A percentile compares a stretch with the other conserved stretches of the same genome.
phyloP scores from a whole-genome alignment of 2,113 vertebrate genomes.

The Proterorhinus semilunaris region DNA sequence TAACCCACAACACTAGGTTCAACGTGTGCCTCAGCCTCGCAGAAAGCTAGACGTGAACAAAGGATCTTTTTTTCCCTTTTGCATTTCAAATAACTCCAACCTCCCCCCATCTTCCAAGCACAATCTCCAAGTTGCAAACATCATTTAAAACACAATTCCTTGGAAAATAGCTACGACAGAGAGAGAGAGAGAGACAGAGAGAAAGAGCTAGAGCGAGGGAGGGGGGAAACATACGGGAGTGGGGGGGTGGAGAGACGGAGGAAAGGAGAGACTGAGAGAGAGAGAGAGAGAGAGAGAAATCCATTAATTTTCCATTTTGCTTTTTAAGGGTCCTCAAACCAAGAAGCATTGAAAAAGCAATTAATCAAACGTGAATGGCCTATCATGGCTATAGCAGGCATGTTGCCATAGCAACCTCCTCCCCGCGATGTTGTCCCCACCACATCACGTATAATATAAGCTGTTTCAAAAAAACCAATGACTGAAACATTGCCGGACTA shows the following conservation, averaged over 20 bases:
- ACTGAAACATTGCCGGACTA: not conserved
- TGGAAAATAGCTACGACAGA: conserved; percentile 69
- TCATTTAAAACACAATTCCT: conserved; percentile 73
- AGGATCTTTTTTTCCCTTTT: conserved; percentile 64
- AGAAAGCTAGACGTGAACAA: conserved; percentile 72
- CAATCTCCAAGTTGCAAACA: conserved; percentile 47
- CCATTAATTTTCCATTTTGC: conserved; percentile 80
- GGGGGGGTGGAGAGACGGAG: not conserved
- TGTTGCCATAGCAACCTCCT: conserved; percentile 82
- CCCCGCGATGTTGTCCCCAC: conserved; percentile 73
- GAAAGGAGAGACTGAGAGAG: conserved; percentile 54
- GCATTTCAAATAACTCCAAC: conserved; percentile 74
- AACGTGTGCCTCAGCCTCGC: conserved; percentile 62
- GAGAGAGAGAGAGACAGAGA: conserved; percentile 47
- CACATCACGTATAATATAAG: conserved; percentile 75
- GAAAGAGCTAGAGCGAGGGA: conserved; percentile 45
- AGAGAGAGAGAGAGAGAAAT: conserved; percentile 63
- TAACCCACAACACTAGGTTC: conserved; percentile 66
- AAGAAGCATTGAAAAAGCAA: conserved; percentile 81
- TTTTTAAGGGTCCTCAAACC: conserved; percentile 79
- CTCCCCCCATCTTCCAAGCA: conserved; percentile 54
- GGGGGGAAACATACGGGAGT: conserved; percentile 2
- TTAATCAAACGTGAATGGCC: conserved; percentile 85
- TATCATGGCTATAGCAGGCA: conserved; percentile 77
- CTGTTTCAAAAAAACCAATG: conserved; percentile 10